Evolutionary conservation across 2,888 invertebrate genomes (phyloP).

Genomic region (Dascillus cervinus): DNA sequence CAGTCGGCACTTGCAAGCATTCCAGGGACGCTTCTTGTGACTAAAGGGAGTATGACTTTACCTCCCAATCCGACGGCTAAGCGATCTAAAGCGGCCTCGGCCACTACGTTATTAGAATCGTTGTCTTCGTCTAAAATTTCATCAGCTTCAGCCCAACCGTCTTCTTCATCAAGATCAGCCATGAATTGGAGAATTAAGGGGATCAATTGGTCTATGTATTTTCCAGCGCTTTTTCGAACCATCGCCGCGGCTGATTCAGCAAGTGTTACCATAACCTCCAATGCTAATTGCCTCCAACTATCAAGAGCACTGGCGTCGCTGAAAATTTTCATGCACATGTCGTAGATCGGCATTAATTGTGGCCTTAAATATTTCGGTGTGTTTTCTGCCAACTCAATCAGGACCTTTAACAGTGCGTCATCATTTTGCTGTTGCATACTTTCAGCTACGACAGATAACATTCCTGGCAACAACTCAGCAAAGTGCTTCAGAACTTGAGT

Average conservation of each 20-base stretch:
- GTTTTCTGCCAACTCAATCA: slow-evolving; percentile 90
- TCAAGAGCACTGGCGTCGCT: slow-evolving; percentile 64
- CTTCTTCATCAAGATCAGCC: slow-evolving; percentile 90
- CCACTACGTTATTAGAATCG: slow-evolving; percentile 91
- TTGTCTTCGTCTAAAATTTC: slow-evolving; percentile 88
- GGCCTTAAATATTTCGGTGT: slow-evolving; percentile 87
- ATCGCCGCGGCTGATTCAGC: slow-evolving; percentile 95
- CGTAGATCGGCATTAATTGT: slow-evolving; percentile 78
- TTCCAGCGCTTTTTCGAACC: slow-evolving; percentile 86
- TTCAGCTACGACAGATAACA: slow-evolving; percentile 70
- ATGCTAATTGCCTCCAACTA: slow-evolving; percentile 80
- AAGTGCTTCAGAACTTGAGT: slow-evolving; percentile 84
- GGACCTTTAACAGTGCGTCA: slow-evolving; percentile 83
- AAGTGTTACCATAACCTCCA: slow-evolving; percentile 76
- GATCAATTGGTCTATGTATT: slow-evolving; percentile 72
- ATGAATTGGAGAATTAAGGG: slow-evolving; percentile 87
- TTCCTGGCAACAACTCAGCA: slow-evolving; percentile 70
- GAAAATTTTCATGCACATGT: slow-evolving; percentile 80
- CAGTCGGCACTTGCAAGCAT: slow-evolving; percentile 81
- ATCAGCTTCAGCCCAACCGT: slow-evolving; percentile 80
- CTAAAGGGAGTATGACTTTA: slow-evolving; percentile 82
- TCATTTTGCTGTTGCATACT: slow-evolving; percentile 80
- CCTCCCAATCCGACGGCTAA: slow-evolving; percentile 83
- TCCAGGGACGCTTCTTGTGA: slow-evolving; percentile 69
- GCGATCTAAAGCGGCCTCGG: slow-evolving; percentile 93